phyloP scores from a whole-genome alignment of 2,888 invertebrate genomes.

The Andrena praecox region DNA sequence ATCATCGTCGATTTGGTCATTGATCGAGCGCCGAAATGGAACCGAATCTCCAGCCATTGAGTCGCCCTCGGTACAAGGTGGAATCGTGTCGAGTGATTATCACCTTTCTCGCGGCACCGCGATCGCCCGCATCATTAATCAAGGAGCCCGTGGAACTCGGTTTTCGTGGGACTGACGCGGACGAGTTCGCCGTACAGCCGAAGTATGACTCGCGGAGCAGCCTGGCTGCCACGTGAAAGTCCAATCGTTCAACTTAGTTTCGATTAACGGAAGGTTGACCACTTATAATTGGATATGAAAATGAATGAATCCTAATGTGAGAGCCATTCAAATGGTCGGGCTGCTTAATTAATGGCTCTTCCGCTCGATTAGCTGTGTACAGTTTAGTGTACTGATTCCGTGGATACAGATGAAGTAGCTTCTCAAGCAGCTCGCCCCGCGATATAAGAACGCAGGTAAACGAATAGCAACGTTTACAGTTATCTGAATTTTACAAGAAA shows the following conservation, averaged over 20 bases:
- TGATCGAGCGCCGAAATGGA: slow-evolving; percentile 31
- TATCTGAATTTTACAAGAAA: no score
- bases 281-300: no score
- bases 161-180: slow-evolving; percentile 2
- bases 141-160: slow-evolving; percentile 1
- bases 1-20: slow-evolving; percentile 27
- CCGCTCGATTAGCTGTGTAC: no score
- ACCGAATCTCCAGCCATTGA: slow-evolving; percentile 25
- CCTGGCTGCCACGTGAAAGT: slow-evolving; percentile 8
- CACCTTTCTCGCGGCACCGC: not conserved
- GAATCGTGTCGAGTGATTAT: slow-evolving; percentile 16
- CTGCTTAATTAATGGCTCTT: no score
- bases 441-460: no score
- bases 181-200: not conserved
- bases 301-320: no score
- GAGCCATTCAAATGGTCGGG: no score
- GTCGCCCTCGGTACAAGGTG: not conserved
- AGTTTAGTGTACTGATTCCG: no score
- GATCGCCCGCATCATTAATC: slow-evolving; percentile 34
- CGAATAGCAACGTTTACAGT: no score
- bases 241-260: slow-evolving; percentile 12
- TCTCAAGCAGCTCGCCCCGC: no score
- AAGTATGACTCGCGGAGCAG: not conserved
- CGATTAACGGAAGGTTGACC: not conserved
- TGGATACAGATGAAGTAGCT: no score